Base-by-base conservation (phyloP, 1,140 invertebrate species). In the Ostrea edulis region DNA sequence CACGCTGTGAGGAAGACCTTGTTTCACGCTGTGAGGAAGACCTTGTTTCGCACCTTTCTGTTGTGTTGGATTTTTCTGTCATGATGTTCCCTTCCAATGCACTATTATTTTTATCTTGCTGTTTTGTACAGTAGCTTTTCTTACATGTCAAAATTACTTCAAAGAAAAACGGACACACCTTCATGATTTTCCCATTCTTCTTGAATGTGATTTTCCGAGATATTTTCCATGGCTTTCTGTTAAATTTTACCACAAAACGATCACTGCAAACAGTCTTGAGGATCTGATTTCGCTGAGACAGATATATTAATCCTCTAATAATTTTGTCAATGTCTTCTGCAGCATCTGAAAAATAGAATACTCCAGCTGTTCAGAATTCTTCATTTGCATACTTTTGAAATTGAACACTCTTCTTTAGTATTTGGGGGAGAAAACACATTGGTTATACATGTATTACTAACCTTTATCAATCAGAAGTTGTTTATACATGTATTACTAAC, bases 241-340 rank as follows among this genome's bases (percentile, higher is more conserved):
- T 77, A 17, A 77, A 77, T 22, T 25, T 77, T 25, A 77, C 68
- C 12, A 77, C 68, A 77, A 29, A 77, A 35, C 35, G 9, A 29
- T 77, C 25, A 14, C 68, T 77, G 68, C 68, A 77, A 29, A 77
- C 68, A 11, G 68, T 35, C 29, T 77, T 77, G 8, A 77, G 68
- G 25, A 77, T 77, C 35, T 77, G 68, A 77, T 77, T 77, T 77
- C 68, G 68, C 68, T 77, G 68, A 14, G 68, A 77, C 22, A 77
- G 68, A 25, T 77, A 77, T 35, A 77, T 29, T 17, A 77, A 77
- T 29, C 68, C 68, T 77, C 68, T 77, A 0, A 77, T 22, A 14
- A 77, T 25, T 35, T 77, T 77, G 25, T 77, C 25, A 35, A 77
- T 35, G 9, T 77, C 68, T 14, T 25, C 22, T 44, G 68, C 14